Base-by-base conservation (phyloP, 2,797 vertebrate genomes). In the Zenarchopterus dispar region DNA sequence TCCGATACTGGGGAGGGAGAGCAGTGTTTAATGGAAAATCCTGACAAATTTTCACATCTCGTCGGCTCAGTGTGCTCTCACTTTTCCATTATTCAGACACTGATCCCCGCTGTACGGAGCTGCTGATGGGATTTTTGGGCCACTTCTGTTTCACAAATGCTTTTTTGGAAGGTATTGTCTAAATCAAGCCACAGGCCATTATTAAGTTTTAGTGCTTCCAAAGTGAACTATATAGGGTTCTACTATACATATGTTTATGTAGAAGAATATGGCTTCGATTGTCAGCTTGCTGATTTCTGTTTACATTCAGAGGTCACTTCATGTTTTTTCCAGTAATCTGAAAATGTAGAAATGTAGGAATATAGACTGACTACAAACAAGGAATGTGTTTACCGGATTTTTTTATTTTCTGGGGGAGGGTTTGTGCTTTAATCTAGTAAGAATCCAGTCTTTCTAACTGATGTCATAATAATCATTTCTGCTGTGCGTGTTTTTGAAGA, bases 51-150 rank as follows among this genome's bases (percentile, higher is more conserved):
- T 78, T 67, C 64, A 74, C 71, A 59, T 69, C 23, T 75, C 41
- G 50, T 68, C 51, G 64, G 62, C 50, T 77, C 47, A 57, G 47
- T 60, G 58, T 71, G 73, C 67, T 48, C 77, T 57, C 31, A 44
- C 47, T 58, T 59, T 59, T 80, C 46, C 75, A 82, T 85, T 85
- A 84, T 83, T 85, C 64, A 89, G 18, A 77, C 54, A 33, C 19
- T 44, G 72, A 57, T 71, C 74, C 61, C 62, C 50, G 52, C 28
- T 44, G 62, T 42, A 33, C 19, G 18, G 28, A 28, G 48, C 54
- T 55, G 63, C 55, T 60, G 70, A 56, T 68, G 44, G 46, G 68
- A 77, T 74, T 77, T 74, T 49, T 68, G 39, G 46, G 26, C 46
- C 18, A 53, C 46, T 59, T 56, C 39, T 67, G 39, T 76, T 70